These are phyloP conservation scores for Ophion ventricosus DNA, from an alignment of 2,888 invertebrate genomes.

Conservation along the genomic window DNA sequence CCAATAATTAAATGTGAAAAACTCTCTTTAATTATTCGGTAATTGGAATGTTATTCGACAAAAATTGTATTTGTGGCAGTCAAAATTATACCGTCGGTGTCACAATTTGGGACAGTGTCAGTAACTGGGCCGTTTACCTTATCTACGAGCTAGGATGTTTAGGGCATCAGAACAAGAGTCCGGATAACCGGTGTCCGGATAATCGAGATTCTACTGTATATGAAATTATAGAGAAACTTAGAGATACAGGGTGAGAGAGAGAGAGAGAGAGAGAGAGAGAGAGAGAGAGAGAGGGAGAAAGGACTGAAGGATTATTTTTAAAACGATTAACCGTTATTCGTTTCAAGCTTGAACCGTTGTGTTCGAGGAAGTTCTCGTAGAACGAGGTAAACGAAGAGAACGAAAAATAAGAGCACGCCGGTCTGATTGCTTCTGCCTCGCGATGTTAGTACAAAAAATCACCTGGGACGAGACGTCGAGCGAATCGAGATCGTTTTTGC, in stretches of 20 bases:
- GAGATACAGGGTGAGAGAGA: background rate
- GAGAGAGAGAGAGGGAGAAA: background rate
- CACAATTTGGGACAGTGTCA: no score
- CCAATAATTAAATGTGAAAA: no score
- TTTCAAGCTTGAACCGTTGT: conserved; percentile 60
- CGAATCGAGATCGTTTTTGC: conserved; percentile 64
- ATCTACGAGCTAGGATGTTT: no score
- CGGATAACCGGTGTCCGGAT: no score
- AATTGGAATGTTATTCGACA: no score
- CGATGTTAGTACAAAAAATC: conserved; percentile 35
- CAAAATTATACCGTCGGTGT: no score
- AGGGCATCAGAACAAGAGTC: no score
- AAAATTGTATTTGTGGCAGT: no score
- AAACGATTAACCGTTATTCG: conserved; percentile 56
- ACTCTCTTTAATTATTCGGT: no score
- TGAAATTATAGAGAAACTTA: no score
- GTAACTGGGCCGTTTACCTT: no score
- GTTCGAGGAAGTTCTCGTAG: conserved; percentile 58
- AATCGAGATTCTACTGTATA: no score
- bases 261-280: background rate
- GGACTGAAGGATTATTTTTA: conserved; percentile 41
- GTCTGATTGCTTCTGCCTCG: conserved; percentile 58
- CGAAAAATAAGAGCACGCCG: conserved; percentile 58
- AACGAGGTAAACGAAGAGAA: conserved; percentile 58
- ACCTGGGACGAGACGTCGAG: conserved; percentile 58